These are phyloP conservation scores for Zoroaster sp. DNA, from an alignment of 53 echinoderm and acorn worm genomes.

Conservation along the genomic window DNA sequence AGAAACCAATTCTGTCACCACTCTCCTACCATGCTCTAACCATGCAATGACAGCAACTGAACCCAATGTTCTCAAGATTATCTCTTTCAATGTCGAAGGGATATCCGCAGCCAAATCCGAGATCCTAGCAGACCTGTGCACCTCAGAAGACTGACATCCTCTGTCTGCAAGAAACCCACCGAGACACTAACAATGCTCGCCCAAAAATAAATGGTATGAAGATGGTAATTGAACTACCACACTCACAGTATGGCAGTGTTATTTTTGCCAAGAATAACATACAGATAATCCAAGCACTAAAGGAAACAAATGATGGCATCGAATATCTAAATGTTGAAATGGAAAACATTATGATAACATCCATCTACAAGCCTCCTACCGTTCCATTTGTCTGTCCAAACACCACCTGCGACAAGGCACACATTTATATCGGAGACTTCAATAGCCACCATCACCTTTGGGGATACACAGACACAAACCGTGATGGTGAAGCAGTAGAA, in stretches of 20 bases:
- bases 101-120: conserved; percentile 11
- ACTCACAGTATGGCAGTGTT: conserved; percentile 45
- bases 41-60: no score
- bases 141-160: conserved; percentile 1
- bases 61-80: no score
- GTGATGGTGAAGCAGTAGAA: conserved; percentile 41
- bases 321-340: conserved; percentile 51
- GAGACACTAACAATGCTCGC: conserved; percentile 19
- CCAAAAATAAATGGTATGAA: conserved; percentile 51
- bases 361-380: conserved; percentile 58
- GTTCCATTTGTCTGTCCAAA: background rate
- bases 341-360: conserved; percentile 11
- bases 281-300: background rate
- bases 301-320: background rate
- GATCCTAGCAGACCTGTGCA: conserved; percentile 44
- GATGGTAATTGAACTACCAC: conserved; percentile 21
- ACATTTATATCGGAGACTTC: conserved; percentile 17
- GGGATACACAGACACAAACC: conserved; percentile 22
- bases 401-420: background rate
- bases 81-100: conserved; percentile 46
- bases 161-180: conserved; percentile 40
- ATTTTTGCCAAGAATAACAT: conserved; percentile 5
- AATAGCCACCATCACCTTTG: conserved; percentile 42
- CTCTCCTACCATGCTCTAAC: no score
- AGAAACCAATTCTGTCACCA: no score